Conservation (phyloP, 2,888 invertebrate species). For the Sympetrum striolatum region DNA sequence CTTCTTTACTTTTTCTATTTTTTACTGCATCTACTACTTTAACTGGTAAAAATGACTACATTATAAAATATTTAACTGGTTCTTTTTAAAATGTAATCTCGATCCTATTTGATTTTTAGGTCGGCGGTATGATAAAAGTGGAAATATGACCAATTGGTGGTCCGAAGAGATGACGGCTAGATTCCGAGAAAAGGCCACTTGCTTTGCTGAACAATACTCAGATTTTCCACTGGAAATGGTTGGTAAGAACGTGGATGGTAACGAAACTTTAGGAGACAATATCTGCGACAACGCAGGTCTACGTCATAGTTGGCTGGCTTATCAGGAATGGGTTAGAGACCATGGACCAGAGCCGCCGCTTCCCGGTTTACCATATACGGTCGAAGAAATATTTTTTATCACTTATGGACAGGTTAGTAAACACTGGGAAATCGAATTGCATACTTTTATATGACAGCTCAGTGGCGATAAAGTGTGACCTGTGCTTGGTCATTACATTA, state of each 20-base stretch:
- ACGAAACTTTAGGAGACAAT: constrained; percentile 58
- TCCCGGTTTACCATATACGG: constrained; percentile 56
- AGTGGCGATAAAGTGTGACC: background rate
- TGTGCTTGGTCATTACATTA: no score
- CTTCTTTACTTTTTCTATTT: no score
- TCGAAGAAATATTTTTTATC: constrained; percentile 57
- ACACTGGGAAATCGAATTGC: background rate
- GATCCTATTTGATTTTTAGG: constrained; percentile 48
- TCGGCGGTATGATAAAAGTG: constrained; percentile 55
- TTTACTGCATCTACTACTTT: no score
- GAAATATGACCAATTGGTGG: constrained; percentile 56
- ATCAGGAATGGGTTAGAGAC: constrained; percentile 53
- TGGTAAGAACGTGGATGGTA: constrained; percentile 54
- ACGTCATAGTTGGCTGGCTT: constrained; percentile 56
- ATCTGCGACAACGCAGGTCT: constrained; percentile 58
- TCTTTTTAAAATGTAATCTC: no score
- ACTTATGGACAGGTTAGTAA: constrained; percentile 56
- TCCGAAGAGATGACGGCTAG: constrained; percentile 53
- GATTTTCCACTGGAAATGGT: constrained; percentile 53
- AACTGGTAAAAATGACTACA: no score
- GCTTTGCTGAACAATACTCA: constrained; percentile 56
- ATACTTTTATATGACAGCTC: no score
- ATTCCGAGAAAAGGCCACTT: constrained; percentile 54
- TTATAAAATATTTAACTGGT: background rate
- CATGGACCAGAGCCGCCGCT: constrained; percentile 52